Conservation (phyloP, 2,797 vertebrate species). For the Falco rusticolus region DNA sequence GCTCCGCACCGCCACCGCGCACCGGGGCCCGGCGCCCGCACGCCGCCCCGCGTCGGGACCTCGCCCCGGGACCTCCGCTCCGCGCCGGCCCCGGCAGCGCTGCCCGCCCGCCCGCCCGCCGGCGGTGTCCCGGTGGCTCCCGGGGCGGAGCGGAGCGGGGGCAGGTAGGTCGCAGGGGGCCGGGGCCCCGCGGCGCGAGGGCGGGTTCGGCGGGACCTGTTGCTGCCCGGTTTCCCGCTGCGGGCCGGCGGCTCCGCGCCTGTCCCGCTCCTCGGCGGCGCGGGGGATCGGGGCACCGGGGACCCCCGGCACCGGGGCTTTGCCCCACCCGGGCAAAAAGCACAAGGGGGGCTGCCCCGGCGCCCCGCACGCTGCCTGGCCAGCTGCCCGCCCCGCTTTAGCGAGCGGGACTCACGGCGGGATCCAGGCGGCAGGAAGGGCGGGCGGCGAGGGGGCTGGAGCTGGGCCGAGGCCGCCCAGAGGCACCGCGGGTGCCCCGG, state of each 20-base stretch:
- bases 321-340: not conserved
- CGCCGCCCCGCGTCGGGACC: not conserved
- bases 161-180: not conserved
- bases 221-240: not conserved
- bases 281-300: too few relatives aligned
- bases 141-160: not conserved
- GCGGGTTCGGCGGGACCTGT: not conserved
- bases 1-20: not conserved
- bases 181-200: not conserved
- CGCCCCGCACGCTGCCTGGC: not conserved
- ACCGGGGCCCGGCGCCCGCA: too few relatives aligned
- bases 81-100: not conserved
- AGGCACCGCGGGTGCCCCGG: too few relatives aligned
- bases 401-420: not conserved
- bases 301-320: not conserved
- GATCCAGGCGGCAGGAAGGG: not conserved
- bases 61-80: not conserved
- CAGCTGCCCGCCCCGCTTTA: not conserved
- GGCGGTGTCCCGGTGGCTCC: not conserved
- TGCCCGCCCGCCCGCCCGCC: not conserved
- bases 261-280: not conserved
- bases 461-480: not conserved
- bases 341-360: accelerated
- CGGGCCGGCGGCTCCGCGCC: not conserved
- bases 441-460: not conserved